Conservation (phyloP, 1,140 invertebrate species). For the Pachypeltis micranthus region DNA sequence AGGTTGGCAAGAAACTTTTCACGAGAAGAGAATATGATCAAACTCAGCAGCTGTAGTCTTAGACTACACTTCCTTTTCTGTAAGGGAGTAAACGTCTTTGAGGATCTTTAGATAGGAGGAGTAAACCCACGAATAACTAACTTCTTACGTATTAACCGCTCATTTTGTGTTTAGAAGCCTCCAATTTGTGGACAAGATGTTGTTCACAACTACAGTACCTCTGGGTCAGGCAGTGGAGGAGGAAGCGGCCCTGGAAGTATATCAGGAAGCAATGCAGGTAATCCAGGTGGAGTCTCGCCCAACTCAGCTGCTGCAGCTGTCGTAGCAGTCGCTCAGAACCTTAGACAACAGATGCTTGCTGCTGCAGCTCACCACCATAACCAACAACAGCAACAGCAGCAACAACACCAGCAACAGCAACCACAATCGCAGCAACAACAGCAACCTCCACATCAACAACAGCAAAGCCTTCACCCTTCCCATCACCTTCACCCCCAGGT, state of each 20-base stretch:
- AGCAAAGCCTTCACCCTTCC: slow-evolving; percentile 19
- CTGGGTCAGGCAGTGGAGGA: slow-evolving; percentile 33
- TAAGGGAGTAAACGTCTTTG: neutral
- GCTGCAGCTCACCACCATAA: slow-evolving; percentile 43
- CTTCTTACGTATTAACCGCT: neutral
- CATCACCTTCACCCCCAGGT: neutral
- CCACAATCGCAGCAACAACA: slow-evolving; percentile 35
- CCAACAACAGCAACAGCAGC: slow-evolving; percentile 43
- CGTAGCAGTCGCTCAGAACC: slow-evolving; percentile 56
- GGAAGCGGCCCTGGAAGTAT: slow-evolving; percentile 40
- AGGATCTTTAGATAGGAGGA: neutral
- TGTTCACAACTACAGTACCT: slow-evolving; percentile 30
- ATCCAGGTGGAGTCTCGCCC: slow-evolving; percentile 47
- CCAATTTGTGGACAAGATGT: slow-evolving; percentile 10
- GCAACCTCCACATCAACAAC: slow-evolving; percentile 36
- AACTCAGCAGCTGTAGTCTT: no score
- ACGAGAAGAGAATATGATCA: no score
- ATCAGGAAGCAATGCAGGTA: slow-evolving; percentile 32
- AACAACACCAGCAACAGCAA: slow-evolving; percentile 36
- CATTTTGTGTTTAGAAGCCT: slow-evolving; percentile 2
- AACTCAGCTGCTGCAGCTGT: slow-evolving; percentile 52
- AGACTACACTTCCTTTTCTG: no score
- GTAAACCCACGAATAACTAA: neutral
- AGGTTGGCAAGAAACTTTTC: no score
- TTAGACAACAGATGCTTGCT: slow-evolving; percentile 57